These are phyloP conservation scores for Zelostemma sp. DNA, from an alignment of 1,140 invertebrate genomes.

Conservation along the genomic window DNA sequence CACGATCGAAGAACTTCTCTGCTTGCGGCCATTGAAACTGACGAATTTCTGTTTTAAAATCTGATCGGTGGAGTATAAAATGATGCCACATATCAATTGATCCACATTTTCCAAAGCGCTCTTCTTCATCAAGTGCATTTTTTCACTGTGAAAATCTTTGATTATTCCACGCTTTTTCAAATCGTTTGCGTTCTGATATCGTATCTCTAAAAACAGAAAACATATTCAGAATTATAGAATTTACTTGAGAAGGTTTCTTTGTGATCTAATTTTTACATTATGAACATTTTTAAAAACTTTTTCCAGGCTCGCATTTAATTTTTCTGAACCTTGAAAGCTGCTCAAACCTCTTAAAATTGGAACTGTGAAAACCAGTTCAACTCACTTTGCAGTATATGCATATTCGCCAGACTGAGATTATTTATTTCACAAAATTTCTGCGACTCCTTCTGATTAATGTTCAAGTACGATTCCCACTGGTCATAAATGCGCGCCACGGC, in stretches of 20 bases:
- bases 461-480: slow-evolving; percentile 58
- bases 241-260: too few species aligned
- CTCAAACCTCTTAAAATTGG: too few species aligned
- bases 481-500: slow-evolving; percentile 68
- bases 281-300: too few species aligned
- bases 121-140: slow-evolving; percentile 67
- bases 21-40: slow-evolving; percentile 67
- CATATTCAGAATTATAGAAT: too few species aligned
- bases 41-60: slow-evolving; percentile 65
- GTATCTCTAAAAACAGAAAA: slow-evolving; percentile 68
- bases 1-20: slow-evolving; percentile 53
- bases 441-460: slow-evolving; percentile 35
- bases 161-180: slow-evolving; percentile 62
- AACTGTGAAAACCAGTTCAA: too few species aligned
- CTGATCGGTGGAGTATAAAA: slow-evolving; percentile 71
- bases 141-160: slow-evolving; percentile 29
- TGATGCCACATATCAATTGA: slow-evolving; percentile 67
- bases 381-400: slow-evolving; percentile 66
- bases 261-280: too few species aligned
- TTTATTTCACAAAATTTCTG: slow-evolving; percentile 60
- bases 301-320: too few species aligned
- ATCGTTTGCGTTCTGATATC: slow-evolving; percentile 64
- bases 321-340: too few species aligned
- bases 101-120: slow-evolving; percentile 67
- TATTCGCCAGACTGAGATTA: slow-evolving; percentile 62